Evolutionary conservation across 2,888 invertebrate genomes (phyloP).

Genomic region (Melanostoma scalare): DNA sequence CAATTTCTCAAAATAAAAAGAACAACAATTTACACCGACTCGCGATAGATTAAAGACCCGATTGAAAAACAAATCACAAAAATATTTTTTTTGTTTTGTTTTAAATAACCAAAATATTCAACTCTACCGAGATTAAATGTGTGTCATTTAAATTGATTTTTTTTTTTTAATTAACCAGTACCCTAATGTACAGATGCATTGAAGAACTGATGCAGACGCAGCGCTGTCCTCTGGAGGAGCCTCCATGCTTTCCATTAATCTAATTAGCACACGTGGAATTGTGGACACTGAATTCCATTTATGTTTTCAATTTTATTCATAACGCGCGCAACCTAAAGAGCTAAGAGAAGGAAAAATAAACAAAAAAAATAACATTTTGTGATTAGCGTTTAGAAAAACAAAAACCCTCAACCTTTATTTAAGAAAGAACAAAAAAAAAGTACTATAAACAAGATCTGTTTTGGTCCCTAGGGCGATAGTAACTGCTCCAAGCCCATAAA

Average conservation of each 20-base stretch:
- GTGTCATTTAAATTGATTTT: constrained; percentile 67
- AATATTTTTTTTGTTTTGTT: neutral
- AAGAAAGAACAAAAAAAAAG: constrained; percentile 40
- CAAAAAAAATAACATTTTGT: constrained; percentile 81
- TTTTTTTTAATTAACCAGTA: constrained; percentile 80
- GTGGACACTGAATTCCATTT: constrained; percentile 67
- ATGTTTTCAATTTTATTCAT: constrained; percentile 66
- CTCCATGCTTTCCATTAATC: constrained; percentile 67
- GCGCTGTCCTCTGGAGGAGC: constrained; percentile 71
- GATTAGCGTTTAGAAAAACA: constrained; percentile 80
- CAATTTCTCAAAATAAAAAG: constrained; percentile 20
- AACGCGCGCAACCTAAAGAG: constrained; percentile 80
- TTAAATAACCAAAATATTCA: constrained; percentile 45
- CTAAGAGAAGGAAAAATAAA: constrained; percentile 82
- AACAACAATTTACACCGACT: constrained; percentile 25
- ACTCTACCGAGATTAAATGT: constrained; percentile 63
- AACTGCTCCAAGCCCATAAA: constrained; percentile 27
- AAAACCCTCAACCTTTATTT: constrained; percentile 71
- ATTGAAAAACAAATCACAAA: constrained; percentile 38
- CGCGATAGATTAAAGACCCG: constrained; percentile 14
- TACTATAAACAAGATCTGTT: constrained; percentile 24
- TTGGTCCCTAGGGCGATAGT: constrained; percentile 29
- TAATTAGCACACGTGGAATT: constrained; percentile 67
- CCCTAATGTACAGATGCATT: constrained; percentile 80
- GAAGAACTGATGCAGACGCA: constrained; percentile 72